phyloP scores from a whole-genome alignment of 1,140 invertebrate species.

The Aphaenogaster rudis region DNA sequence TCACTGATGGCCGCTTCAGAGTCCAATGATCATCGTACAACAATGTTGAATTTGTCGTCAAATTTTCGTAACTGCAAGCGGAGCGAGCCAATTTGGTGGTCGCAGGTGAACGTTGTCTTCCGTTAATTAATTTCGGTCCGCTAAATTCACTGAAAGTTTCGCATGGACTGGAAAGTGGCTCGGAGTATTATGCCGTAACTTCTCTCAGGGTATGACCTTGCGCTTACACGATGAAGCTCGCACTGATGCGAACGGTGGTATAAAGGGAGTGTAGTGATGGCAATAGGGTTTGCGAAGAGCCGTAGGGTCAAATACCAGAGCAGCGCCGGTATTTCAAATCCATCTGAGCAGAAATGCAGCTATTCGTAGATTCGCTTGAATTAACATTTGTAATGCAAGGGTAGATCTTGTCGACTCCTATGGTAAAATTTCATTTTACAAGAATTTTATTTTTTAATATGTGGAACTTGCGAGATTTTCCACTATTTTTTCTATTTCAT shows the following conservation, averaged over 20 bases:
- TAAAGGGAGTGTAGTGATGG: constrained; percentile 26
- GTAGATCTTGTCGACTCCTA: not conserved
- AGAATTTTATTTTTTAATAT: not conserved
- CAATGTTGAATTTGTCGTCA: constrained; percentile 25
- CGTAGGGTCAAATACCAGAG: constrained; percentile 53
- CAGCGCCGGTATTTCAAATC: constrained; percentile 56
- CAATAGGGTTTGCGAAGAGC: constrained; percentile 42
- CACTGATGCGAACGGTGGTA: constrained; percentile 20
- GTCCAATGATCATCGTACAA: constrained; percentile 14
- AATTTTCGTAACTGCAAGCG: constrained; percentile 40
- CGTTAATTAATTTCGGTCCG: constrained; percentile 70
- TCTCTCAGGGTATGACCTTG: constrained; percentile 46
- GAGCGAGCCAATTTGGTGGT: constrained; percentile 48
- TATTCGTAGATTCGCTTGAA: constrained; percentile 55
- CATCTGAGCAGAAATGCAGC: constrained; percentile 65
- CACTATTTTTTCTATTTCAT: not conserved
- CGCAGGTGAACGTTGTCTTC: constrained; percentile 53
- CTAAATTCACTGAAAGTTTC: constrained; percentile 65
- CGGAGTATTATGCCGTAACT: constrained; percentile 52
- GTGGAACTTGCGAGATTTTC: not conserved
- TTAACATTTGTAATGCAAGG: constrained; percentile 63
- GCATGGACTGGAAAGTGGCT: constrained; percentile 43
- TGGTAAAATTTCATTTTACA: constrained; percentile 1
- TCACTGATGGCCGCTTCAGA: not conserved
- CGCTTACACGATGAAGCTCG: constrained; percentile 33